Evolutionary conservation across 2,888 invertebrate genomes (phyloP).

Genomic region (Drosophila histrio): DNA sequence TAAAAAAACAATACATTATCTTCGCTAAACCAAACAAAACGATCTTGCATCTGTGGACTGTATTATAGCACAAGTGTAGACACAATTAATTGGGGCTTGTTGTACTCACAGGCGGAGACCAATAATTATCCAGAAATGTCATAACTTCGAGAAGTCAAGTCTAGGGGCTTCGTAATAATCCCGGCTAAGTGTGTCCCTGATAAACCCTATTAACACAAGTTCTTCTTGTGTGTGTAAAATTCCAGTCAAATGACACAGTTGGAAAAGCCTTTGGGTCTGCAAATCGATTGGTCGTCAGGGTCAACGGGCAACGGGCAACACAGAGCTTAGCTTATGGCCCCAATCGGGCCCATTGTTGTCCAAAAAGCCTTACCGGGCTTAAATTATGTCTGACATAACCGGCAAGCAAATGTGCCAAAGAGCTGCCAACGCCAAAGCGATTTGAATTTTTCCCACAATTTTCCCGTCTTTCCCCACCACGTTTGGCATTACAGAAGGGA

Average conservation of each 20-base stretch:
- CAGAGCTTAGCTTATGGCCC: slow-evolving; percentile 64
- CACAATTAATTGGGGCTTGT: not conserved
- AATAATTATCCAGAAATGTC: not conserved
- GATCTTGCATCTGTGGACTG: no score
- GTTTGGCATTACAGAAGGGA: not conserved
- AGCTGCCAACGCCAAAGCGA: slow-evolving; percentile 63
- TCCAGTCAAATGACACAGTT: slow-evolving; percentile 69
- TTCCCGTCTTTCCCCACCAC: slow-evolving; percentile 25
- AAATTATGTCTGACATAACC: slow-evolving; percentile 75
- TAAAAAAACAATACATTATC: no score
- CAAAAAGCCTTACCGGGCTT: slow-evolving; percentile 62
- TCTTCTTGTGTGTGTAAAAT: slow-evolving; percentile 21
- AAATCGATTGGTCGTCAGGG: slow-evolving; percentile 75
- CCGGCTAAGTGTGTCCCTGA: slow-evolving; percentile 11
- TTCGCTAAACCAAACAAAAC: not conserved
- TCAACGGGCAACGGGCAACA: slow-evolving; percentile 59
- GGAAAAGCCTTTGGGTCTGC: slow-evolving; percentile 51
- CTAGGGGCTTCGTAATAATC: slow-evolving; percentile 13
- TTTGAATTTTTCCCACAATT: slow-evolving; percentile 74
- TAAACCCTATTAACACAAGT: slow-evolving; percentile 18
- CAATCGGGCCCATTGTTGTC: slow-evolving; percentile 55
- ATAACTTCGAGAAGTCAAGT: not conserved
- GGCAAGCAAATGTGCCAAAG: slow-evolving; percentile 56
- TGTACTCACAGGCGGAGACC: not conserved
- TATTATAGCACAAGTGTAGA: no score